Evolutionary conservation across 2,888 invertebrate species (phyloP).

Genomic region (Emmelina monodactyla): DNA sequence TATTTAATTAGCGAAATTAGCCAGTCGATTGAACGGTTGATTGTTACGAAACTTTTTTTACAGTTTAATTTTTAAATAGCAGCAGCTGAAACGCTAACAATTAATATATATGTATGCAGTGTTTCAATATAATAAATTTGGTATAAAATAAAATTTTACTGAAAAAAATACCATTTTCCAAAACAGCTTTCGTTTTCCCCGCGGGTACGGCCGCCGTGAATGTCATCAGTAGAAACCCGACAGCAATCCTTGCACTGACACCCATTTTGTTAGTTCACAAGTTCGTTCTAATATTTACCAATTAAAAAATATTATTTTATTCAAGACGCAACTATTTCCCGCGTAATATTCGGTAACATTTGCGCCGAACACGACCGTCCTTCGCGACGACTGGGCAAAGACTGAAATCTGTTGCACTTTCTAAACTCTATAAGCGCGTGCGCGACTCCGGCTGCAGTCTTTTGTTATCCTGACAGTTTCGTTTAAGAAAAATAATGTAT

Average conservation of each 20-base stretch:
- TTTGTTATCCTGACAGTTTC: slow-evolving; percentile 1
- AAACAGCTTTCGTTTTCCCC: slow-evolving; percentile 32
- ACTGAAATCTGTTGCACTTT: slow-evolving; percentile 52
- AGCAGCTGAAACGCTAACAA: too few species aligned
- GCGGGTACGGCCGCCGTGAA: slow-evolving; percentile 42
- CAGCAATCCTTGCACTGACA: slow-evolving; percentile 52
- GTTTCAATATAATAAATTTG: too few species aligned
- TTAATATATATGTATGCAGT: too few species aligned
- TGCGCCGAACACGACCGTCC: slow-evolving; percentile 43
- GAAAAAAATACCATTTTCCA: slow-evolving; percentile 35
- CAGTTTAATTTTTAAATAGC: too few species aligned
- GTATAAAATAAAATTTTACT: slow-evolving; percentile 6
- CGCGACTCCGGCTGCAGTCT: neutral
- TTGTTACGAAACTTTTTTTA: too few species aligned
- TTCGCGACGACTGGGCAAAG: slow-evolving; percentile 35
- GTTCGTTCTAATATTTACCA: slow-evolving; percentile 7
- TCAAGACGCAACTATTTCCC: slow-evolving; percentile 56
- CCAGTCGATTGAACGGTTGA: too few species aligned
- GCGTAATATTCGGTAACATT: slow-evolving; percentile 54
- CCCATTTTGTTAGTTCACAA: slow-evolving; percentile 40
- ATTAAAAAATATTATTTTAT: slow-evolving; percentile 2
- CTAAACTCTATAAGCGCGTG: slow-evolving; percentile 30
- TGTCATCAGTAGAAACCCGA: slow-evolving; percentile 43
- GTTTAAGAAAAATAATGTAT: slow-evolving; percentile 1
- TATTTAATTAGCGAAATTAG: too few species aligned